Conservation (phyloP, 2,113 vertebrate species). For the Phrynocephalus versicolor region DNA sequence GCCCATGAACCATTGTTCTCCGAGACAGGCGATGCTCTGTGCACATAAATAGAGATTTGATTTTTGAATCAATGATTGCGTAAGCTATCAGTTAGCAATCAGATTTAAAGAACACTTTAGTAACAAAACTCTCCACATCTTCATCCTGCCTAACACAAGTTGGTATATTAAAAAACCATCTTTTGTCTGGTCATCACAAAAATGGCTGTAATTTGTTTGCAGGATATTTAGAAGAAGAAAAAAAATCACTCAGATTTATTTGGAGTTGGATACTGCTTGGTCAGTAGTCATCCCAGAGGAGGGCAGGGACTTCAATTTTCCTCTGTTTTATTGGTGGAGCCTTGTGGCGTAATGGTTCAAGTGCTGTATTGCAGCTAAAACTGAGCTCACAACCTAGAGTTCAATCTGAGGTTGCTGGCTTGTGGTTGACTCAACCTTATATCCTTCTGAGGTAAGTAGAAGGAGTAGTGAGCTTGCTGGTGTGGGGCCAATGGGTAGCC, state of each 20-base stretch:
- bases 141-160: background rate
- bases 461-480: too few species aligned
- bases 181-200: background rate
- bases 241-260: background rate
- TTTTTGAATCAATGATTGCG: constrained; percentile 1
- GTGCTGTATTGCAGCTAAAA: too few species aligned
- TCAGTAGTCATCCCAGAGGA: background rate
- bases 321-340: background rate
- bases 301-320: too few species aligned
- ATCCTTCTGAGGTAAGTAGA: too few species aligned
- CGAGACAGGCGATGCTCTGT: background rate
- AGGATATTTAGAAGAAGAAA: background rate
- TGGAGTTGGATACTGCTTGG: background rate
- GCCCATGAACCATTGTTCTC: background rate
- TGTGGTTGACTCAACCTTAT: too few species aligned
- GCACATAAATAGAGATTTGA: background rate
- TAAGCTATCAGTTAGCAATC: background rate
- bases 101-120: background rate
- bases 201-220: background rate
- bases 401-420: too few species aligned
- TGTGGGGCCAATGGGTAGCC: too few species aligned
- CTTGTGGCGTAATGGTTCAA: too few species aligned
- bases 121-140: background rate
- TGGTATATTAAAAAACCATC: background rate
- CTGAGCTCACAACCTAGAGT: too few species aligned